Evolutionary conservation across 2,113 vertebrate species (phyloP).

Genomic region (Pongo abelii): DNA sequence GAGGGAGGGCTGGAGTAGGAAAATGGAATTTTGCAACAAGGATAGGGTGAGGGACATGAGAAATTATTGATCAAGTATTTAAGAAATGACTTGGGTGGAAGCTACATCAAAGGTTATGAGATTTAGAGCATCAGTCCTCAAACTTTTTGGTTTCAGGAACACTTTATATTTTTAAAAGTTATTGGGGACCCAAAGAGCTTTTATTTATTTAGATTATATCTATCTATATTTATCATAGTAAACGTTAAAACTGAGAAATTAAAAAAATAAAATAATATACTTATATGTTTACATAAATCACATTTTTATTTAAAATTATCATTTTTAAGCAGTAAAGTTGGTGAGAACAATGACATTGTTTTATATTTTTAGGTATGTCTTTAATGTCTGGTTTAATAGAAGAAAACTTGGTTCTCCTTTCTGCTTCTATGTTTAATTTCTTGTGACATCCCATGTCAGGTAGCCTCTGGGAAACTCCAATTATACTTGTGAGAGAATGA

Average conservation of each 20-base stretch:
- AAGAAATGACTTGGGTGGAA: neutral
- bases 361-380: neutral
- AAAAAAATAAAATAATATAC: neutral
- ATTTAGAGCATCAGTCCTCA: neutral
- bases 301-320: neutral
- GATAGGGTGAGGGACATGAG: neutral
- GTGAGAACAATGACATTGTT: neutral
- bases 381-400: neutral
- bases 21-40: neutral
- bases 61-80: too few species aligned
- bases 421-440: neutral
- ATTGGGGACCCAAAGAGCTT: neutral
- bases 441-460: neutral
- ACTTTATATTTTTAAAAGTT: neutral
- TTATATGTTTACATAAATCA: neutral
- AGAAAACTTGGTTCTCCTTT: neutral
- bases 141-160: neutral
- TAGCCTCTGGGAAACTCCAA: neutral
- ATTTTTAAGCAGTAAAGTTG: neutral
- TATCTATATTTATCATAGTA: neutral
- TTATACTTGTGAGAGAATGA: neutral
- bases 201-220: neutral
- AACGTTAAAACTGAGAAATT: neutral
- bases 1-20: neutral
- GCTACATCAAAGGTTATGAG: neutral